Evolutionary conservation across 2,113 vertebrate genomes (phyloP).

Genomic region (Alces alces): DNA sequence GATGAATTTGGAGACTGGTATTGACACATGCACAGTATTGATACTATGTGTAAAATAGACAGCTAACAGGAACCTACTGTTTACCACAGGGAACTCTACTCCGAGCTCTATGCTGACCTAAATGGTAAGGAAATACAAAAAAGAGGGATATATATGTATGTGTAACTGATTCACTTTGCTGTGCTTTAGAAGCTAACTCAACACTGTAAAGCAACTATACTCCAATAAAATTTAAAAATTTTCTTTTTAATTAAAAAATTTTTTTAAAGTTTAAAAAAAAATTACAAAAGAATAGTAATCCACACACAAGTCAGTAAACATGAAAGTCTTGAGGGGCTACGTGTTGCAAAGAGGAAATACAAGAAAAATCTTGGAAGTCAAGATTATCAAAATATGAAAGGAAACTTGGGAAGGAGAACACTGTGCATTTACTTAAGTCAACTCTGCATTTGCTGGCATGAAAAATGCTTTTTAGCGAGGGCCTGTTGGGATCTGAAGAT

Average conservation of each 20-base stretch:
- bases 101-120: not conserved
- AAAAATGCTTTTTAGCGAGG: constrained; percentile 49
- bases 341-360: not conserved
- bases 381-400: constrained; percentile 50
- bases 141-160: not conserved
- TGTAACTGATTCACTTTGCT: not conserved
- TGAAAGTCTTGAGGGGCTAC: not conserved
- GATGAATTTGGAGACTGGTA: not conserved
- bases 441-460: constrained; percentile 51
- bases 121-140: not conserved
- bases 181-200: not conserved
- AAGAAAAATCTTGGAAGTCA: not conserved
- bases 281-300: not conserved
- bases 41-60: not conserved
- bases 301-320: constrained; percentile 8
- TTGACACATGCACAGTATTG: not conserved
- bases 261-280: not conserved
- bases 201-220: not conserved
- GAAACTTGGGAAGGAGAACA: constrained; percentile 47
- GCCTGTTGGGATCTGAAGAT: constrained; percentile 18
- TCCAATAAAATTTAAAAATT: not conserved
- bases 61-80: not conserved
- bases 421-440: constrained; percentile 22
- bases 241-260: not conserved
- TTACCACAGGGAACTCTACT: not conserved